These are phyloP conservation scores for Nesogale talazaci DNA, from an alignment of 2,113 vertebrate genomes.

Conservation along the genomic window DNA sequence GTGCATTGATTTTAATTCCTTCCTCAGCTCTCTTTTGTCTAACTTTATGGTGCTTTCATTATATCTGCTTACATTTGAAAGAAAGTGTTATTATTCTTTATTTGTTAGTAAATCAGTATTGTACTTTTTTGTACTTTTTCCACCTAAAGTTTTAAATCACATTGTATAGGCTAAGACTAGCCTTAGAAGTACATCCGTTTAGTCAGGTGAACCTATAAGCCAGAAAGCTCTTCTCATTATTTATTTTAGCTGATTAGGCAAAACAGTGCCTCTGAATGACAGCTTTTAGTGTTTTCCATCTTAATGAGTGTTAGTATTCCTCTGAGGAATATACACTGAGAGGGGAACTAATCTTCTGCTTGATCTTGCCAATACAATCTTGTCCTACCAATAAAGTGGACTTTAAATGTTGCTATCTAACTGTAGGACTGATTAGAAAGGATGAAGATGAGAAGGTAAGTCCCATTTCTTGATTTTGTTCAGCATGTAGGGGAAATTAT, in stretches of 20 bases:
- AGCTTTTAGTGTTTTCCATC: constrained; percentile 63
- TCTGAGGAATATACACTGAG: constrained; percentile 30
- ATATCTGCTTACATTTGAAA: neutral
- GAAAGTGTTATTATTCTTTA: neutral
- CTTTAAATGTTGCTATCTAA: constrained; percentile 65
- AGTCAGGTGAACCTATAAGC: constrained; percentile 47
- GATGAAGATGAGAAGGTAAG: constrained; percentile 33
- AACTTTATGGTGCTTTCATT: neutral
- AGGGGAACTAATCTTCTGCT: constrained; percentile 59
- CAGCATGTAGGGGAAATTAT: neutral
- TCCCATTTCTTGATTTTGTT: neutral
- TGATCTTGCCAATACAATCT: constrained; percentile 76
- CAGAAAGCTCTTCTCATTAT: constrained; percentile 40
- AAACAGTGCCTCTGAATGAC: constrained; percentile 39
- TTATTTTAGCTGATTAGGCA: constrained; percentile 76
- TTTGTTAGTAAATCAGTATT: neutral
- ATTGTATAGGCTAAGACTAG: neutral
- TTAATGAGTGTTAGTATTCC: constrained; percentile 62
- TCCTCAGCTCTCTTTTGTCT: neutral
- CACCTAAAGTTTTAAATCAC: constrained; percentile 37
- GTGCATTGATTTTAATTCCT: neutral
- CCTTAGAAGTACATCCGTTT: neutral
- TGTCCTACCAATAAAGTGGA: constrained; percentile 70
- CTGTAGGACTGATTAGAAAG: constrained; percentile 55
- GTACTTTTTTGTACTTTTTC: neutral